Evolutionary conservation across 2,888 invertebrate species (phyloP), one percentile per base, ranked within the genome.

Genomic region (Microchrysa polita): DNA sequence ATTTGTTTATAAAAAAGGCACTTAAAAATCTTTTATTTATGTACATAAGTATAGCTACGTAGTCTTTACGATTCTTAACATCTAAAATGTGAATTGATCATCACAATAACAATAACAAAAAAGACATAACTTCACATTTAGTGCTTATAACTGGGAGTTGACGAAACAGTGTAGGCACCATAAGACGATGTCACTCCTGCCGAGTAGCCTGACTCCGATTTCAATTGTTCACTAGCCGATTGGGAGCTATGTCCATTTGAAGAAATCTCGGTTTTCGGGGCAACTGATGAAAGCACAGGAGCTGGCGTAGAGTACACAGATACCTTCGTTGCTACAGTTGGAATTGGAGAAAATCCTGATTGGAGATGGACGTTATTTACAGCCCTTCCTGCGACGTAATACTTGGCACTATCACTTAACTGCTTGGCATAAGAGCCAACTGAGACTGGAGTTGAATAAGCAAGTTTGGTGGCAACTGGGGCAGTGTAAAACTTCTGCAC

Each of bases 101-200:
- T 34, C 27, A 34, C 27, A 34, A 34, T 5, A 34, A 34, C 27
- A 34, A 34, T 53, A 53, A 55, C 7, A 18, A 55, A 16, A 55
- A 22, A 42, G 42, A 40, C 61, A 40, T 18, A 14, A 23, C 42
- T 61, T 34, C 18, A 40, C 2, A 7, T 22, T 48, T n/a, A 65
- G 12, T 44, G 65, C 48, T 65, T 65, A 22, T 65, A 65, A 48
- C 44, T 42, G 4, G 65, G 65, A 20, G 65, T 65, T 16, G 65
- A 44, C 18, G 61, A 10, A n/a, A 40, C 40, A 1, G n/a, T 16
- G 16, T 61, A 61, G 20, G 63, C 16, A 63, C 12, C 23, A 42
- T 42, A 16, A 10, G 63, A 63, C 18, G 9, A 10, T n/a, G 7
- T 9, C 9, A 16, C 20, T n/a, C 12, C 18, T 10, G 20, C 4